Evolutionary conservation across 2,113 vertebrate species (phyloP), one percentile per base, ranked within the genome.

Genomic region (Alexandromys fortis): DNA sequence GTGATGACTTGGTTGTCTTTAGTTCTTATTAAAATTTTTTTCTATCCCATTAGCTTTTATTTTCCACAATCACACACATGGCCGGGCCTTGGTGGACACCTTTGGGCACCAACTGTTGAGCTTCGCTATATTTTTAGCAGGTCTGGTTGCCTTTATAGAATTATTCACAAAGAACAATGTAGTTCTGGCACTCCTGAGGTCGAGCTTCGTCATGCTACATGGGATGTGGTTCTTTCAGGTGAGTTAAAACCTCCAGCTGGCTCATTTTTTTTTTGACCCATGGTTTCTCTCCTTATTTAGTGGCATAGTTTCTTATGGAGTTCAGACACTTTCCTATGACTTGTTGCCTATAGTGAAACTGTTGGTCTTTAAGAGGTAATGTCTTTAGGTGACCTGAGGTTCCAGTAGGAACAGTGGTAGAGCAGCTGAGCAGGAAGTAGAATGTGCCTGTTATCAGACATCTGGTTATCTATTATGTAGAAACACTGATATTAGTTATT

Each of bases 181-280:
- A n/a, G 96, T 99, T 19, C 97, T 99, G 89, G 99, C 99, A 97
- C 99, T 99, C 95, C 97, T 99, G 90, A 98, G 99, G 89, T 98
- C 98, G 78, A 98, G 99, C 65, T 98, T 99, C 49, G 98, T 99
- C 11, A 83, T 99, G 76, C 97, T 99, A 90, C 99, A 99, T 92
- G 99, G 99, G 30, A 99, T 98, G 98, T 99, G 99, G 99, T 99
- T 99, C 98, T 99, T 99, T 99, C 99, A 99, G 99, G 99, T 99
- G 96, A 90, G 98, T 97, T 13, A 49, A 38, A 85, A 9, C 63
- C 86, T 95, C 91, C 22, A 12, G 72, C 86, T 47, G 14, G 75
- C 86, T 47, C 58, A 65, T 9, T 52, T 70, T 96, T 88, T 8
- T 72, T 61, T 49, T 67, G 49, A 77, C n/a, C 0, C 68, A 7